phyloP scores from a whole-genome alignment of 2,797 vertebrate genomes.

The Remorina albescens region DNA sequence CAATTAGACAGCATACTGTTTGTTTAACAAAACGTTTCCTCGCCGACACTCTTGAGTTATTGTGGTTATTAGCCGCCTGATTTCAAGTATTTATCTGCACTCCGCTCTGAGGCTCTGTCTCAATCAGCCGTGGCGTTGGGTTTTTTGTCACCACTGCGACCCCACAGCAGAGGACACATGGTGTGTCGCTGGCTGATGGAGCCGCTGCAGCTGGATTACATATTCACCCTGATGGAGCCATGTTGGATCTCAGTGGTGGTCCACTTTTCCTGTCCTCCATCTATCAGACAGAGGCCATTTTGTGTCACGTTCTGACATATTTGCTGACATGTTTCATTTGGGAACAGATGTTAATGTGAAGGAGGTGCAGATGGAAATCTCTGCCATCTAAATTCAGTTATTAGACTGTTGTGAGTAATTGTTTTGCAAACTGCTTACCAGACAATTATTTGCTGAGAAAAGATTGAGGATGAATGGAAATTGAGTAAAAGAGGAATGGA shows the following conservation, averaged over 20 bases:
- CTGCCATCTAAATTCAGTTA: constrained; percentile 66
- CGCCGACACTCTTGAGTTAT: constrained; percentile 93
- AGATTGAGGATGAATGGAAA: constrained; percentile 29
- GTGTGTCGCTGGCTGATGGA: constrained; percentile 71
- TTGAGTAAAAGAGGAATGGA: constrained; percentile 5
- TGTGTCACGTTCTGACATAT: constrained; percentile 79
- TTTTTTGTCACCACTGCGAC: constrained; percentile 71
- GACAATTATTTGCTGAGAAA: constrained; percentile 63
- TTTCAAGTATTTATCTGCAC: constrained; percentile 91
- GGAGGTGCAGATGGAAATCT: constrained; percentile 78
- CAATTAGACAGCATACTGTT: constrained; percentile 96
- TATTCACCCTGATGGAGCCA: constrained; percentile 77
- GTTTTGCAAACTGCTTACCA: constrained; percentile 68
- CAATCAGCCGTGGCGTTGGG: constrained; percentile 81
- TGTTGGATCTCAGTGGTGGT: constrained; percentile 87
- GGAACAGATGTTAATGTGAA: constrained; percentile 78
- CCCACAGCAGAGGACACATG: constrained; percentile 75
- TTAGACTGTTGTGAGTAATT: constrained; percentile 71
- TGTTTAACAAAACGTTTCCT: constrained; percentile 91
- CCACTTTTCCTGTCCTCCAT: constrained; percentile 79
- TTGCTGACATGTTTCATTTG: constrained; percentile 82
- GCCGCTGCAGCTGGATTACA: constrained; percentile 80
- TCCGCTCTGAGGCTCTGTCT: constrained; percentile 81
- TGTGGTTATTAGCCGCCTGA: constrained; percentile 92
- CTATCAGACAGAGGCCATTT: constrained; percentile 82